Base-by-base conservation (phyloP, 2,113 vertebrate species). In the Rhynchomys soricoides region DNA sequence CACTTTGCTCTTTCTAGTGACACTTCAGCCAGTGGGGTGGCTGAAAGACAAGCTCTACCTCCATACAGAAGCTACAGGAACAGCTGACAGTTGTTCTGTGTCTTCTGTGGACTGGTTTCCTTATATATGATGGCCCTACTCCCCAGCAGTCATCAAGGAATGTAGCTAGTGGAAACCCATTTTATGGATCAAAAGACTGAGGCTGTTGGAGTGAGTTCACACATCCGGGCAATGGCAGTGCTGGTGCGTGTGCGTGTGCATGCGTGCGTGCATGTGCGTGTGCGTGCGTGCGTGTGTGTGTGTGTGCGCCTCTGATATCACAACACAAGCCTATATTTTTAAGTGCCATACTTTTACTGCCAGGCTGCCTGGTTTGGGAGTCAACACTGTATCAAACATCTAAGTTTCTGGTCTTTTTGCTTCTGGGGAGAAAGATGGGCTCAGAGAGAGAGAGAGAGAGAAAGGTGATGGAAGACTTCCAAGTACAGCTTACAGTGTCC, bases 11-110 rank as follows among this genome's bases (percentile, higher is more conserved):
- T 95, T 93, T 59, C 87, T 52, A 24, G 10, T 87, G 95, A 89
- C 48, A 26, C 50, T 62, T 59, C 78, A 57, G n/a, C 59, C 43
- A 55, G 79, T 3, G 5, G 31, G 55, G 79, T 19, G n/a, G 50
- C 68, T 91, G 55, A 16, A 40, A 71, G 97, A 48, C 73, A 62
- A 62, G 50, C 74, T 57, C 68, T 96, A 68, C 37, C 34, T 91
- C 70, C 73, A 43, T 26, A 7, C 34, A 55, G 93, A 85, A 92
- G 74, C 40, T 64, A 7, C 55, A 11, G 0, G 43, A 37, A 89
- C 64, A 86, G 45, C 75, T 86, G 93, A 64, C 2, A 3, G 52
- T 57, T 90, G 83, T 43, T 19, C 87, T n/a, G 7, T 74, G 77
- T 43, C 37, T 86, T 95, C 89, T 86, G 34, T 2, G 70, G 2